Percentiles rank a stretch among this genome's conserved stretches.
Conservation (phyloP, 1,140 invertebrate genomes). For the Orchesella cincta region DNA sequence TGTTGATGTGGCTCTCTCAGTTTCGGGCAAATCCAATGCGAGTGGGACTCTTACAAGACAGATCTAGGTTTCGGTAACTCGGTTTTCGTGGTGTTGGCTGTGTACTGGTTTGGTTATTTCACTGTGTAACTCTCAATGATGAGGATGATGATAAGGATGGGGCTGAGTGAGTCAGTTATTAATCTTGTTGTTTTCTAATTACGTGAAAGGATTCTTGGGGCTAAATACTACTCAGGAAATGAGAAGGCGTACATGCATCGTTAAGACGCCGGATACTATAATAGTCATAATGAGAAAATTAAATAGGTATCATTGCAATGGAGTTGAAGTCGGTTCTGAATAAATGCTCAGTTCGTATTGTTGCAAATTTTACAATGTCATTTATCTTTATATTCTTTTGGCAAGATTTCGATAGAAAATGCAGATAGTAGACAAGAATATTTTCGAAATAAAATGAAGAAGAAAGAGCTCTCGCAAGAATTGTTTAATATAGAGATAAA, state of each 20-base stretch:
- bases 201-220: neutral
- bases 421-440: neutral
- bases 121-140: neutral
- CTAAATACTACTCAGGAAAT: neutral
- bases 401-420: too few species aligned
- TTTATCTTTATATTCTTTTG: too few species aligned
- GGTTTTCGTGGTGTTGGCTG: neutral
- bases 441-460: neutral
- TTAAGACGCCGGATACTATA: neutral
- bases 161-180: neutral
- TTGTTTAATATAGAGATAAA: conserved; percentile 3
- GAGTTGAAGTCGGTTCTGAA: neutral
- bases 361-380: too few species aligned
- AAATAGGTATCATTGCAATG: neutral
- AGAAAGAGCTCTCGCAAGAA: neutral
- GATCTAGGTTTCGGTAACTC: conserved; percentile 18
- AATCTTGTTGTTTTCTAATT: conserved; percentile 26
- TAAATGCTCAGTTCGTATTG: neutral
- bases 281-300: neutral
- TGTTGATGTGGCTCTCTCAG: too few species aligned
- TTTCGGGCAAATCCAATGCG: too few species aligned
- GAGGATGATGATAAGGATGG: neutral
- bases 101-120: neutral
- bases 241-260: neutral
- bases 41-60: neutral